Base-by-base conservation (phyloP, 2,888 invertebrate species). In the Megaustenia siamemsis region DNA sequence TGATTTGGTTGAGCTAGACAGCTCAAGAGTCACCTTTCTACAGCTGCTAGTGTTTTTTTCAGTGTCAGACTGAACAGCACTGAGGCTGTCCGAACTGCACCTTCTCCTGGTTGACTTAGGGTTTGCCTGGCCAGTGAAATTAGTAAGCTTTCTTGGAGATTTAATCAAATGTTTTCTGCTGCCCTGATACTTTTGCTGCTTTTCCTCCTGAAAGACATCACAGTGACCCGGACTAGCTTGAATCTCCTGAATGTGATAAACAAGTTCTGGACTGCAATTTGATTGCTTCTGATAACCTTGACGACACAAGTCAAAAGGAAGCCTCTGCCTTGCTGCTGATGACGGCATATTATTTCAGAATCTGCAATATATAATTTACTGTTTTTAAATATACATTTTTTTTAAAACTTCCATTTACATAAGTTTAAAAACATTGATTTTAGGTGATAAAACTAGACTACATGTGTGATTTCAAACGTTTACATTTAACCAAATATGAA, bases 171-270 rank as follows among this genome's bases (percentile, higher is more conserved):
- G n/a, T 53, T 28, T 83, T 45, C 45, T 60, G 77, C 43, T 76
- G 68, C 77, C 53, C 28, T 76, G 83, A 40, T 35, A 53, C 15
- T 69, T 43, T 18, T 78, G 81, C 53, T 75, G 68, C 68, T 77
- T 83, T 56, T 83, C 83, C n/a, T 77, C 77, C 35, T 40, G 69
- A 10, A 53, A 40, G n/a, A 69, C 32, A 60, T 84, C 83, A 78
- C 6, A 78, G 5, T 77, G 76, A 32, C 83, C 83, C 60, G 83
- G 83, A 45, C 69, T 78, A 24, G 78, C 83, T 63, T 79, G 83
- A 10, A 84, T 84, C n/a, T 84, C 69, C 15, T 71, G 60, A 60
- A 32, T 79, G 12, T 38, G 28, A 43, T 2, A 43, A 71, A 76
- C 8, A 15, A 18, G 53, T 1, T 40, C 71, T 24, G 83, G 35